These are phyloP conservation scores for Minunthozetes semirufus DNA, from an alignment of 2,888 invertebrate species.

Conservation along the genomic window DNA sequence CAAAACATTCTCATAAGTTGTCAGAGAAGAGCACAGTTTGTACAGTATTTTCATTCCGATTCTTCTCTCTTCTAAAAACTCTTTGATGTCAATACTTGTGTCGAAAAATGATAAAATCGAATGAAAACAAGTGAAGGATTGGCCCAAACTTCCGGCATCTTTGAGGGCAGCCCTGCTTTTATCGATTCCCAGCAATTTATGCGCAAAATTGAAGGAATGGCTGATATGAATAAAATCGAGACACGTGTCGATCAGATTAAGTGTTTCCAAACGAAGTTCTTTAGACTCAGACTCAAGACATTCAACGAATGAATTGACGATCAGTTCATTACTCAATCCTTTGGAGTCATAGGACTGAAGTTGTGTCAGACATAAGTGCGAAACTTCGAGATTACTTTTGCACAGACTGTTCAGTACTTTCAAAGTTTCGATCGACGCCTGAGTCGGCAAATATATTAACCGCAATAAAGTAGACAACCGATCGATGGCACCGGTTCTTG, in stretches of 20 bases:
- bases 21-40: slow-evolving; percentile 34
- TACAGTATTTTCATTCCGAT: slow-evolving; percentile 38
- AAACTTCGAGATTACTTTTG: slow-evolving; percentile 28
- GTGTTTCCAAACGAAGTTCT: slow-evolving; percentile 44
- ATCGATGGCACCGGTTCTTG: slow-evolving; percentile 34
- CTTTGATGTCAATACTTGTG: slow-evolving; percentile 20
- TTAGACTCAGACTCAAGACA: slow-evolving; percentile 62
- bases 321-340: slow-evolving; percentile 43
- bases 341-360: slow-evolving; percentile 26
- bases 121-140: slow-evolving; percentile 38
- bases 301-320: slow-evolving; percentile 77
- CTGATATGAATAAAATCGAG: slow-evolving; percentile 26
- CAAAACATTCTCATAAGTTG: slow-evolving; percentile 33
- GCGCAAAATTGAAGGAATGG: slow-evolving; percentile 33
- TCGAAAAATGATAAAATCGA: slow-evolving; percentile 36
- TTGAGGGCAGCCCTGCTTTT: slow-evolving; percentile 29
- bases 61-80: slow-evolving; percentile 34
- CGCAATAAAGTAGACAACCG: slow-evolving; percentile 37
- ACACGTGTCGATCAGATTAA: slow-evolving; percentile 36
- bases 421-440: slow-evolving; percentile 34
- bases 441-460: slow-evolving; percentile 32
- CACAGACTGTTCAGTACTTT: slow-evolving; percentile 36
- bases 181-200: slow-evolving; percentile 38
- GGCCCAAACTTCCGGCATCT: slow-evolving; percentile 30
- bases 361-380: slow-evolving; percentile 36